Conservation (phyloP, 2,888 invertebrate species). For the Calameuta idolon region DNA sequence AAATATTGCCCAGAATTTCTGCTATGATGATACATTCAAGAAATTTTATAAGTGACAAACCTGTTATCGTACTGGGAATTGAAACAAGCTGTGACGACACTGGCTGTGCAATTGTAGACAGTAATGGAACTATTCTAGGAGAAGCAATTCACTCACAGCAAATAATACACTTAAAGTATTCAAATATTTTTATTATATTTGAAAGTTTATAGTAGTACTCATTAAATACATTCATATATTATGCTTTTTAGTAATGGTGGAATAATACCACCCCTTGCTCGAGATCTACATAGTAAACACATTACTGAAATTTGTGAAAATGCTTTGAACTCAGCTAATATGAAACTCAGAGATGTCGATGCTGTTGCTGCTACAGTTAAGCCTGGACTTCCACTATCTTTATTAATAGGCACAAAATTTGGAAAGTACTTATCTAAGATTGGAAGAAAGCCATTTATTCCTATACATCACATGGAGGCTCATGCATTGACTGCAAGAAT, state of each 20-base stretch:
- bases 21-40: neutral
- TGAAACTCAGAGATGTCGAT: conserved; percentile 77
- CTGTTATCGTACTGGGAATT: conserved; percentile 81
- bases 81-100: conserved; percentile 99
- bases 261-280: conserved; percentile 89
- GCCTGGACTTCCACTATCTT: conserved; percentile 85
- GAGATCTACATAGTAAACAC: conserved; percentile 81
- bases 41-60: conserved; percentile 19
- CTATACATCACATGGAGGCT: conserved; percentile 99
- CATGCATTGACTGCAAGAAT: conserved; percentile 93
- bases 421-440: conserved; percentile 80
- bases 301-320: conserved; percentile 80
- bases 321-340: conserved; percentile 73
- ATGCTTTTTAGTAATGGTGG: conserved; percentile 79
- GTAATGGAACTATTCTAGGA: conserved; percentile 78
- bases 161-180: conserved; percentile 78
- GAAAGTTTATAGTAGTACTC: neutral
- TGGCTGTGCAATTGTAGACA: conserved; percentile 88
- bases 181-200: conserved; percentile 18
- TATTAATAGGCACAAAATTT: conserved; percentile 85
- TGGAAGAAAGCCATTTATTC: conserved; percentile 85
- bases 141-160: conserved; percentile 88
- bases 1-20: neutral
- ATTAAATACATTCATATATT: conserved; percentile 5
- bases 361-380: conserved; percentile 93